Percentiles rank a stretch among this genome's conserved stretches.
phyloP scores from a whole-genome alignment of 2,113 vertebrate genomes.

The Camelus dromedarius region DNA sequence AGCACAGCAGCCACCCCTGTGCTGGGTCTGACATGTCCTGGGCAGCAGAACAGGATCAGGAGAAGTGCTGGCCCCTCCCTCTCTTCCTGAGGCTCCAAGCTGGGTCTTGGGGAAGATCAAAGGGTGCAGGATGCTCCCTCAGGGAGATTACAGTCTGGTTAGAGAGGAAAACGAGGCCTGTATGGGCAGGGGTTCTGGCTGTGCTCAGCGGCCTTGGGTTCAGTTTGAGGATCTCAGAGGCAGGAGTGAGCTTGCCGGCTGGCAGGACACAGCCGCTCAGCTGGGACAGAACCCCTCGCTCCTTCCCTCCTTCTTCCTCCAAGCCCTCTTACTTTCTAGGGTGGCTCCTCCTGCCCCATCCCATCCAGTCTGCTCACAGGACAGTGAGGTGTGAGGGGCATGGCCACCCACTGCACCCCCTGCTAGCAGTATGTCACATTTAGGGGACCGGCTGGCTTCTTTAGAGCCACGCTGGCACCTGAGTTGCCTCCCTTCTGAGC shows the following conservation, averaged over 20 bases:
- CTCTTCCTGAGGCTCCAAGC: not conserved
- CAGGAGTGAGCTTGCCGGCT: fast-evolving
- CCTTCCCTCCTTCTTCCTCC: not conserved
- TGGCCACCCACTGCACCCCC: not conserved
- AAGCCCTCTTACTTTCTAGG: not conserved
- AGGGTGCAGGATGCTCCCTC: not conserved
- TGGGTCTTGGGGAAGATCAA: fast-evolving
- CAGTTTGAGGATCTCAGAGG: not conserved
- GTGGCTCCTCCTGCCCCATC: not conserved
- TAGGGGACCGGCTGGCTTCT: not conserved
- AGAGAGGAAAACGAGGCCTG: too few species aligned
- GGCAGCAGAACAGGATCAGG: not conserved
- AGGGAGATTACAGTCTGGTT: not conserved
- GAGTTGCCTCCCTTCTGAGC: not conserved
- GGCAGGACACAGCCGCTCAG: not conserved
- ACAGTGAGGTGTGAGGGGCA: not conserved
- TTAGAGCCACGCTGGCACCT: fast-evolving
- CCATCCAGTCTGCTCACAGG: not conserved
- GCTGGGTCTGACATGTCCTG: not conserved
- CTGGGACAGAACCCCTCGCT: not conserved
- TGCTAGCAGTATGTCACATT: not conserved
- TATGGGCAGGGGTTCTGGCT: not conserved
- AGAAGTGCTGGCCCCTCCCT: not conserved
- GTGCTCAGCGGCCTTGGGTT: not conserved
- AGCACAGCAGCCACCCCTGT: fast-evolving